Evolutionary conservation across 2,797 vertebrate species (phyloP).

Genomic region (Corythornis leucogaster): DNA sequence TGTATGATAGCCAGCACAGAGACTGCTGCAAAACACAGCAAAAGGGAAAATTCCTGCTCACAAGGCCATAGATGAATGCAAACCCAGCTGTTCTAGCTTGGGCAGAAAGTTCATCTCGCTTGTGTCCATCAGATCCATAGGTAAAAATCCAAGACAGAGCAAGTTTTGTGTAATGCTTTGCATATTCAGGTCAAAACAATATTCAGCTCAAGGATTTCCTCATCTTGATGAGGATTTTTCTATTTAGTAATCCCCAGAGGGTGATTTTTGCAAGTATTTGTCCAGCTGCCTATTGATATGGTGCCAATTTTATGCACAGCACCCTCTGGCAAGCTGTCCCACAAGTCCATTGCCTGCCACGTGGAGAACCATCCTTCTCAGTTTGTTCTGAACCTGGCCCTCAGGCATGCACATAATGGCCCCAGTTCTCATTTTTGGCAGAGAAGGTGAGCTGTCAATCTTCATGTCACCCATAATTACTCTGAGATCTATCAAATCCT

Average conservation of each 20-base stretch:
- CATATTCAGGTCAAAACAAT: background rate
- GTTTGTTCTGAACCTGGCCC: background rate
- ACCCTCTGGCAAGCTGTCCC: background rate
- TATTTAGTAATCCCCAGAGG: background rate
- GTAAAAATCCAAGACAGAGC: background rate
- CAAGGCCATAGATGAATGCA: background rate
- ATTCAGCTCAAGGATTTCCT: slow-evolving; percentile 15
- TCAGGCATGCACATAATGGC: background rate
- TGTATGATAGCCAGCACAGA: background rate
- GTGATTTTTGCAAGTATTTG: background rate
- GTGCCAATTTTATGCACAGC: background rate
- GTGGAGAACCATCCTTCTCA: background rate
- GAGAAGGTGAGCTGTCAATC: background rate
- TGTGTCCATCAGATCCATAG: background rate
- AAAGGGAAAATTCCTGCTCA: background rate
- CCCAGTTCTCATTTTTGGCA: background rate
- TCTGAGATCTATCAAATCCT: background rate
- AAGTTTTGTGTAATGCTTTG: background rate
- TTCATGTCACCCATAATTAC: background rate
- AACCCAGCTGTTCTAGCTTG: background rate
- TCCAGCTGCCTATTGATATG: background rate
- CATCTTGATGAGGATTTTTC: background rate
- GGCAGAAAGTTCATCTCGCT: background rate
- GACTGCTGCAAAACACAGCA: background rate
- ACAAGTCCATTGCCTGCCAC: rapidly evolving